Conservation (phyloP, 2,888 invertebrate species). For the Itoplectis maculator region DNA sequence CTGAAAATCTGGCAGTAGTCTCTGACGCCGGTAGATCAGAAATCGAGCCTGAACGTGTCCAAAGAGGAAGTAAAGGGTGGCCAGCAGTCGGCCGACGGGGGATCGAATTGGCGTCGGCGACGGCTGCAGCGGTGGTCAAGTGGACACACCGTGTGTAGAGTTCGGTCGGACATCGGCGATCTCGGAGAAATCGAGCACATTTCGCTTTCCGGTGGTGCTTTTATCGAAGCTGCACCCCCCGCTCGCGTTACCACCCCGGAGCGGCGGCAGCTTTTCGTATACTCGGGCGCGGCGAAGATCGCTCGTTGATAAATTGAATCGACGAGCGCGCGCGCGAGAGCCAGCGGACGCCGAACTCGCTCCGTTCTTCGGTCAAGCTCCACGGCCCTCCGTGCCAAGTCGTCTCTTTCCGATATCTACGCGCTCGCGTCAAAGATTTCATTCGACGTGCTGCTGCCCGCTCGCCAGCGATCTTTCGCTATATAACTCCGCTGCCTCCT, state of each 20-base stretch:
- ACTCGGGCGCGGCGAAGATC: conserved; percentile 52
- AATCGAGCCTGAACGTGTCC: conserved; percentile 15
- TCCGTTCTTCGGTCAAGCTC: conserved; percentile 18
- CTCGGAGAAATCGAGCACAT: conserved; percentile 3
- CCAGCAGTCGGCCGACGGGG: background rate
- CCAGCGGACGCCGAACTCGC: conserved; percentile 22
- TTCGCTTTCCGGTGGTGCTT: conserved; percentile 15
- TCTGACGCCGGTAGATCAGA: background rate
- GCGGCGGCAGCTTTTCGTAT: background rate
- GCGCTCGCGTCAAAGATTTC: conserved; percentile 42
- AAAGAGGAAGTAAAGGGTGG: background rate
- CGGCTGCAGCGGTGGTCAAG: conserved; percentile 22
- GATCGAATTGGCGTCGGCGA: conserved; percentile 25
- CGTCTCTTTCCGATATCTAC: conserved; percentile 44
- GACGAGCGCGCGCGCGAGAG: conserved; percentile 56
- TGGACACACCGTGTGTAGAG: conserved; percentile 6
- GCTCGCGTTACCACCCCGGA: conserved; percentile 24
- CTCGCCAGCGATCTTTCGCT: conserved; percentile 18
- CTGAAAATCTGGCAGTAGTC: conserved; percentile 21
- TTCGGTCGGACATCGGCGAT: background rate
- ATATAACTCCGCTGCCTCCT: conserved; percentile 14
- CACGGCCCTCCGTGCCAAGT: conserved; percentile 46
- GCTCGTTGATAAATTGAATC: conserved; percentile 68
- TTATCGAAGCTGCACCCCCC: conserved; percentile 10
- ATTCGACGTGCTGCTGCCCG: conserved; percentile 32